phyloP scores from a whole-genome alignment of 2,888 invertebrate genomes.

The Agrochola litura region DNA sequence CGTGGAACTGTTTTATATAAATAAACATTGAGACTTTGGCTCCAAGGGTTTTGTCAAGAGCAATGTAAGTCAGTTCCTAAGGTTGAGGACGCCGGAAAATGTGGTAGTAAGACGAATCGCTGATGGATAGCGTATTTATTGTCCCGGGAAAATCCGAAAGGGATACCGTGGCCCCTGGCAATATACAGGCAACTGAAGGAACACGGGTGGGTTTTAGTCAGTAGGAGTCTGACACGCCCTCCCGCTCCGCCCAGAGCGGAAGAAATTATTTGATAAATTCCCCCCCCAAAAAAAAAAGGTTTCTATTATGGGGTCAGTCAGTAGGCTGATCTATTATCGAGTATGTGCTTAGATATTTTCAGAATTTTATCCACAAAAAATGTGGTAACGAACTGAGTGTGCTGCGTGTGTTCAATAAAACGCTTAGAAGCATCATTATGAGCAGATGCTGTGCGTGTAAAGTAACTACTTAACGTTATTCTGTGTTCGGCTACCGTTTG shows the following conservation, averaged over 20 bases:
- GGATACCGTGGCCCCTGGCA: too few relatives aligned
- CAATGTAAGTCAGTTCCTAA: not conserved
- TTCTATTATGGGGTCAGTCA: not conserved
- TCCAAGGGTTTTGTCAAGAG: not conserved
- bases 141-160: too few relatives aligned
- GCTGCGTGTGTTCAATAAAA: too few relatives aligned
- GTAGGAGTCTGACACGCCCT: too few relatives aligned
- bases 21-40: not conserved
- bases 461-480: not conserved
- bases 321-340: not conserved
- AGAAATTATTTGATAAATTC: too few relatives aligned
- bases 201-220: too few relatives aligned
- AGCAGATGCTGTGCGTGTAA: not conserved
- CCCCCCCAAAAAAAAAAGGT: not conserved
- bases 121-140: not conserved
- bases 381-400: not conserved
- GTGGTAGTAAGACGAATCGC: not conserved
- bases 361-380: not conserved
- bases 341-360: not conserved
- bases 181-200: too few relatives aligned
- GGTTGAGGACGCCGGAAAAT: too few relatives aligned
- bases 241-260: too few relatives aligned
- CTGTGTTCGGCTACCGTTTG: not conserved
- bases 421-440: not conserved
- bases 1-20: slow-evolving; percentile 9